Evolutionary conservation across 2,797 vertebrate genomes (phyloP).

Genomic region (Harpagifer antarcticus): DNA sequence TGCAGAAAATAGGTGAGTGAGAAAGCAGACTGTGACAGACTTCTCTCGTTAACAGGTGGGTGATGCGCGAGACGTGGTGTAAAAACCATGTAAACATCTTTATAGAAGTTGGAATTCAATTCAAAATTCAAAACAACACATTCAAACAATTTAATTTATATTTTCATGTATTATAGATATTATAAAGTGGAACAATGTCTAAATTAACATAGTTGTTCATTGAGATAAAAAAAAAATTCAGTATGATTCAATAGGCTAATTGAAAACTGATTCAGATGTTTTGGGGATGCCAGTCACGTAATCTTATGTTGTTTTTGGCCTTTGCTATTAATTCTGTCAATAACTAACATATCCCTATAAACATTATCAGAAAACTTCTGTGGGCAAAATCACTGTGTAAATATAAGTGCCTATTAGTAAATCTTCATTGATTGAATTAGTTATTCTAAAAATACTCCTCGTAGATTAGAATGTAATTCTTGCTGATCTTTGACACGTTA

Average conservation of each 20-base stretch:
- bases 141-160: background rate
- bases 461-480: slow-evolving; percentile 26
- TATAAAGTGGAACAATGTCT: background rate
- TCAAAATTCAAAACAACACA: too few species aligned
- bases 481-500: slow-evolving; percentile 39
- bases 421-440: slow-evolving; percentile 2
- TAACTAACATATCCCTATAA: background rate
- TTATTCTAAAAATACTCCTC: slow-evolving; percentile 29
- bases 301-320: background rate
- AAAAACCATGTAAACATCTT: slow-evolving; percentile 12
- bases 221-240: background rate
- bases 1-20: too few species aligned
- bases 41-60: slow-evolving; percentile 6
- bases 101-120: background rate
- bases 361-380: background rate
- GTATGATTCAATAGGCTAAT: background rate
- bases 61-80: slow-evolving; percentile 49
- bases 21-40: too few species aligned
- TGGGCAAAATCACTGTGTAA: background rate
- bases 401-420: background rate
- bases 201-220: background rate
- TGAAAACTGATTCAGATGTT: background rate
- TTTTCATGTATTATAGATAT: background rate
- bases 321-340: background rate
- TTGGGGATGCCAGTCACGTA: background rate